Evolutionary conservation across 2,888 invertebrate genomes (phyloP).

Genomic region (Lagria hirta): DNA sequence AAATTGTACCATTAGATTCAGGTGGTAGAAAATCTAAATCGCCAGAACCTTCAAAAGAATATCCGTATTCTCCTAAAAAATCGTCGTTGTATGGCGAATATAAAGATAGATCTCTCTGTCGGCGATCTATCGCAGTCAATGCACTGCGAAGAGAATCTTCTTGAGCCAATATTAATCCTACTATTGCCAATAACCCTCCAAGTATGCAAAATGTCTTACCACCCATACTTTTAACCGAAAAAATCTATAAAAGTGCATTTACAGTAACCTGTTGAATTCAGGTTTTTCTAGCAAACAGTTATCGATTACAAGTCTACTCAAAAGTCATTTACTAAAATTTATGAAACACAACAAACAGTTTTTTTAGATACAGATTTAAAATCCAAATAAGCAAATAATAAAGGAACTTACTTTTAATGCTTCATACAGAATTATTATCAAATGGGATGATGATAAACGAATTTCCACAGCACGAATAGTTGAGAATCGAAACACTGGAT

Average conservation of each 20-base stretch:
- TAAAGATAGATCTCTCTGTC: constrained; percentile 50
- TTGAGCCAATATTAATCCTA: constrained; percentile 33
- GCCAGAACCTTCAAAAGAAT: constrained; percentile 37
- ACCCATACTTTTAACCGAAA: constrained; percentile 15
- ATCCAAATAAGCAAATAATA: constrained; percentile 8
- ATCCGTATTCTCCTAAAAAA: constrained; percentile 35
- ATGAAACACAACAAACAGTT: too few relatives aligned
- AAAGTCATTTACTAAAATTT: not conserved
- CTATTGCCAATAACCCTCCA: constrained; percentile 21
- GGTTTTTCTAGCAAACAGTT: constrained; percentile 1
- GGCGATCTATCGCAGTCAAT: constrained; percentile 54
- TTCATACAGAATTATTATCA: constrained; percentile 19
- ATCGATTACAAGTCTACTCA: not conserved
- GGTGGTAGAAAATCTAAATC: constrained; percentile 37
- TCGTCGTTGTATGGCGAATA: constrained; percentile 36
- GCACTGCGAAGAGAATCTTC: constrained; percentile 55
- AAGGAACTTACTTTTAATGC: constrained; percentile 21
- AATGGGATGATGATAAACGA: constrained; percentile 28
- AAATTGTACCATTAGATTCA: constrained; percentile 25
- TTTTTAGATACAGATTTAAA: too few relatives aligned
- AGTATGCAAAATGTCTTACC: constrained; percentile 11
- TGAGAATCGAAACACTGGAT: constrained; percentile 33
- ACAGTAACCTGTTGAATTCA: constrained; percentile 17
- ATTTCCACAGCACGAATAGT: constrained; percentile 35
- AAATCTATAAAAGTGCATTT: constrained; percentile 1